These are phyloP conservation scores for Genyomyrus donnyi DNA, from an alignment of 2,113 vertebrate genomes.

Conservation along the genomic window DNA sequence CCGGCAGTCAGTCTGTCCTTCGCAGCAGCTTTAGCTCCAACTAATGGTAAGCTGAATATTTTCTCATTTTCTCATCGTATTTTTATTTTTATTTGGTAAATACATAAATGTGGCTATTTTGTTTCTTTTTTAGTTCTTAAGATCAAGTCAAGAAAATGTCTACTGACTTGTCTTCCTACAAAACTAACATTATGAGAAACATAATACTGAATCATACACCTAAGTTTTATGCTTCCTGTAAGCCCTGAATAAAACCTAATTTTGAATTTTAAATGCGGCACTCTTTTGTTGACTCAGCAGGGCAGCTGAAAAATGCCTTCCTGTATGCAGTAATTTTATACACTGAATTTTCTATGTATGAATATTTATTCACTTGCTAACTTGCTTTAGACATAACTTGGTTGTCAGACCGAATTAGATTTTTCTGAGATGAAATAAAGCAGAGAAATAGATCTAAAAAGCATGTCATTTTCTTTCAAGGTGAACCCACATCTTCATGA, in stretches of 20 bases:
- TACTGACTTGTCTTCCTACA: neutral
- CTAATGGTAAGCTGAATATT: neutral
- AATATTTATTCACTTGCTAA: neutral
- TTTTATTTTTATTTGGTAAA: neutral
- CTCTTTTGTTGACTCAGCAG: neutral
- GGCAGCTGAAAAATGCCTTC: neutral
- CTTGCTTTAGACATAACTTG: neutral
- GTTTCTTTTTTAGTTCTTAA: neutral
- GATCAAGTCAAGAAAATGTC: neutral
- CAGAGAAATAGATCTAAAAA: neutral
- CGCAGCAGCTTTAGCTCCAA: neutral
- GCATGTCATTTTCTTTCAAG: neutral
- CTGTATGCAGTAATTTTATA: neutral
- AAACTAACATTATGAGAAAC: neutral
- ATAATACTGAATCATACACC: neutral
- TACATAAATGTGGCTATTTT: neutral
- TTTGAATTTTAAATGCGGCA: neutral
- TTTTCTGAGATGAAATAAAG: neutral
- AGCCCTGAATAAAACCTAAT: neutral
- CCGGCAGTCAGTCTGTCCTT: neutral
- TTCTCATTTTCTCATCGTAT: neutral
- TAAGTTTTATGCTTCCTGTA: neutral
- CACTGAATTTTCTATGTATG: neutral
- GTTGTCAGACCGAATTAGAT: neutral
- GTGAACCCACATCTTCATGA: neutral